These are phyloP conservation scores for Tetramorium alpestre DNA, from an alignment of 1,140 invertebrate genomes.

Conservation along the genomic window DNA sequence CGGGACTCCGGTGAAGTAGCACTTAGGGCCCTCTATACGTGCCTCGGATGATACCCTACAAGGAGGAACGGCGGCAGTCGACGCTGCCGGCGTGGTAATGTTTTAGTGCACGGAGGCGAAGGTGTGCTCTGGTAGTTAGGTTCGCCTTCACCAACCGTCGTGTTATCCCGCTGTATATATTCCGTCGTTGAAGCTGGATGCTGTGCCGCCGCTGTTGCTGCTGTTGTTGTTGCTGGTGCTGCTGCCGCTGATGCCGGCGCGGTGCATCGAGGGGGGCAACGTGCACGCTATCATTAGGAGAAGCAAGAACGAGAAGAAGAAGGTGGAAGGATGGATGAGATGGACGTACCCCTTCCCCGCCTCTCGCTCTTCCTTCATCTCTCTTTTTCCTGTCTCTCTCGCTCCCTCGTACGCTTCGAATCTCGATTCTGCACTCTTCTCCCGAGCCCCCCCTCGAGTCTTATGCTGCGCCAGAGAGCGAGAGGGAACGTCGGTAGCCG, in stretches of 20 bases:
- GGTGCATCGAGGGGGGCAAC: conserved; percentile 67
- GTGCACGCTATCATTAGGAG: conserved; percentile 82
- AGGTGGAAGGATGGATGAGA: conserved; percentile 74
- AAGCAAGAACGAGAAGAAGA: conserved; percentile 75
- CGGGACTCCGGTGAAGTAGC: conserved; percentile 72
- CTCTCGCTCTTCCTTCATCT: conserved; percentile 7
- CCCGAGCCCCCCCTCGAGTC: conserved; percentile 31
- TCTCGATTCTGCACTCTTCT: conserved; percentile 29
- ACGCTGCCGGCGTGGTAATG: conserved; percentile 76
- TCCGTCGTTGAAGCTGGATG: conserved; percentile 48
- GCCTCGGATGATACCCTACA: conserved; percentile 78
- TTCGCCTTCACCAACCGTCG: conserved; percentile 68
- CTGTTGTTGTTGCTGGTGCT: conserved; percentile 47
- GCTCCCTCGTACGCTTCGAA: conserved; percentile 10
- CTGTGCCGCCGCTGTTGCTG: conserved; percentile 36
- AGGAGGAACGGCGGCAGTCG: conserved; percentile 69
- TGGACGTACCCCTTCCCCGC: conserved; percentile 62
- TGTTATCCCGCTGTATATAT: conserved; percentile 49
- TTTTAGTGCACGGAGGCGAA: conserved; percentile 75
- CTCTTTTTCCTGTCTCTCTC: neutral
- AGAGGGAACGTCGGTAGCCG: conserved; percentile 74
- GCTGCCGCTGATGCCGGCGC: conserved; percentile 58
- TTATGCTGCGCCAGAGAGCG: conserved; percentile 29
- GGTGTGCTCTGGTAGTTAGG: conserved; percentile 77
- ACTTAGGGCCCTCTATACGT: conserved; percentile 78